Evolutionary conservation across 2,888 invertebrate species (phyloP), one percentile per base, ranked within the genome.

Genomic region (Phyllotreta cruciferae): DNA sequence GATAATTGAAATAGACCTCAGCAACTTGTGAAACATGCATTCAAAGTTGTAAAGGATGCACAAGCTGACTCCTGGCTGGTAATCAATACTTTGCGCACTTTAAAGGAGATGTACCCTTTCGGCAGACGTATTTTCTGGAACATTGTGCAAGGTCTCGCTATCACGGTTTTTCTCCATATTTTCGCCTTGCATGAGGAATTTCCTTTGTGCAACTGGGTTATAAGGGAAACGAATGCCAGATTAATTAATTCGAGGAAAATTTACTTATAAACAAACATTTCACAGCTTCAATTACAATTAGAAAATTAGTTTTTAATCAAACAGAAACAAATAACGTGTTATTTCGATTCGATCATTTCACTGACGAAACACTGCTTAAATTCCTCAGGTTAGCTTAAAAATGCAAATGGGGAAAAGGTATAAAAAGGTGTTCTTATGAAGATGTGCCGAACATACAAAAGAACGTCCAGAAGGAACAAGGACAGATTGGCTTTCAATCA

Each of bases 401-500:
- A 47, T 6, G 14, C 47, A 49, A 49, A 49, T 49, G 49, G 49
- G 49, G 35, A 10, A 49, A 49, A 49, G 36, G 36, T n/a, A 9
- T 11, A 49, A 49, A 62, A 62, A 68, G 54, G 62, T 56, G 13
- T 42, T 44, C 75, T 76, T 75, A 82, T 82, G 82, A 81, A 78
- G 79, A 80, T 76, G 81, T 81, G 81, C 81, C 77, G 76, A 70
- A 75, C 78, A 68, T 81, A 80, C 70, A 81, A 80, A 74, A 78
- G 78, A 72, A 81, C 80, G 80, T 75, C 10, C 14, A 80, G 80
- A 73, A 81, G 80, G 77, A 81, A 80, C 78, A 81, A 79, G 80
- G 75, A 63, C 63, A 67, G 57, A 63, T 74, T 77, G 76, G 66
- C 69, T 39, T 71, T 72, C 63, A 64, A 62, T 64, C 71, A 70